These are phyloP conservation scores for Scolanthus callimorphus DNA, from an alignment of 92 coral and sea anemone genomes.

Conservation along the genomic window DNA sequence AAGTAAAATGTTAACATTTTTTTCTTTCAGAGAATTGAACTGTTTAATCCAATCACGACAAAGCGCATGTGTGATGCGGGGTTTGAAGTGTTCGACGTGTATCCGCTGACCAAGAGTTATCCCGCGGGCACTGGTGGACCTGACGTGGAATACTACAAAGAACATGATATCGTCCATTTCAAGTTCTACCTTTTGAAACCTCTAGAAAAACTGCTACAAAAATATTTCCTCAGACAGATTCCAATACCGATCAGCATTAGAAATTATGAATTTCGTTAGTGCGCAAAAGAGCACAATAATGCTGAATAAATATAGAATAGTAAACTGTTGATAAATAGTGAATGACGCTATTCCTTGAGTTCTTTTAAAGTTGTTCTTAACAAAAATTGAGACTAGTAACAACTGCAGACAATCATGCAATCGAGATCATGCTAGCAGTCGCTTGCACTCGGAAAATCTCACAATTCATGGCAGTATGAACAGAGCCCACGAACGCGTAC, in stretches of 20 bases:
- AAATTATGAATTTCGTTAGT: slow-evolving; percentile 66
- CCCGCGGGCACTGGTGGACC: slow-evolving; percentile 98
- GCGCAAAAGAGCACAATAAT: too few relatives aligned
- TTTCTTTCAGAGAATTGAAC: slow-evolving; percentile 62
- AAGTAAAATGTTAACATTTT: too few relatives aligned
- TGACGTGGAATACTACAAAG: slow-evolving; percentile 77
- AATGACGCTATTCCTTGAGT: too few relatives aligned
- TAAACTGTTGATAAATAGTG: too few relatives aligned
- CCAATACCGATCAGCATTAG: slow-evolving; percentile 40
- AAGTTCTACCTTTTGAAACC: slow-evolving; percentile 73
- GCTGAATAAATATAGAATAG: too few relatives aligned
- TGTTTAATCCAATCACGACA: slow-evolving; percentile 80
- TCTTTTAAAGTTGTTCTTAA: too few relatives aligned
- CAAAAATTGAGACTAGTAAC: too few relatives aligned
- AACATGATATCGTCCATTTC: slow-evolving; percentile 91
- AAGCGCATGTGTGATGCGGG: slow-evolving; percentile 79
- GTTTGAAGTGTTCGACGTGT: slow-evolving; percentile 86
- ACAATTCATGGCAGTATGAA: too few relatives aligned
- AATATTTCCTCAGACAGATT: slow-evolving; percentile 55
- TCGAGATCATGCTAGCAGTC: too few relatives aligned
- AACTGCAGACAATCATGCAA: too few relatives aligned
- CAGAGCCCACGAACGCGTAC: too few relatives aligned
- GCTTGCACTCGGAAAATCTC: too few relatives aligned
- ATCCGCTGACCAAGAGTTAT: slow-evolving; percentile 82
- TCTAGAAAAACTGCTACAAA: slow-evolving; percentile 50